A percentile compares a stretch with the other conserved stretches of the same genome.
Evolutionary conservation across 2,888 invertebrate genomes (phyloP).

Genomic region (Cryptocephalus moraei): DNA sequence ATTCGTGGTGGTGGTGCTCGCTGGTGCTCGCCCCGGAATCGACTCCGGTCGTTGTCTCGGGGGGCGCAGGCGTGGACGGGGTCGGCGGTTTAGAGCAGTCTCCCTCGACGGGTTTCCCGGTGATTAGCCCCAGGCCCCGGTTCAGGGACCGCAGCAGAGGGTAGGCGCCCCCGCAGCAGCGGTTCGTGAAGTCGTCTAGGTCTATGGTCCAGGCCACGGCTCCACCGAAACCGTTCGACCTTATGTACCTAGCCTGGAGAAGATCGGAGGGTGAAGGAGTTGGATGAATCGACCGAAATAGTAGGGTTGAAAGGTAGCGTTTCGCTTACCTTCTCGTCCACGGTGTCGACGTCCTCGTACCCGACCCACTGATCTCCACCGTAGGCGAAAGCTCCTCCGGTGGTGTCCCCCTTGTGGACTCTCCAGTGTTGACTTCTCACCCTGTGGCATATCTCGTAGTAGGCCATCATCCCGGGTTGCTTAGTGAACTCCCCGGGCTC

Average conservation of each 20-base stretch:
- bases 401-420: slow-evolving; percentile 46
- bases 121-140: slow-evolving; percentile 56
- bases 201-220: slow-evolving; percentile 83
- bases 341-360: slow-evolving; percentile 71
- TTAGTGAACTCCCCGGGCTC: slow-evolving; percentile 70
- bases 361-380: slow-evolving; percentile 81
- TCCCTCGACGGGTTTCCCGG: slow-evolving; percentile 41
- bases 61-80: slow-evolving; percentile 66
- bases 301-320: not conserved
- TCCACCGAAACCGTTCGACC: slow-evolving; percentile 64
- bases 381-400: slow-evolving; percentile 67
- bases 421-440: slow-evolving; percentile 60
- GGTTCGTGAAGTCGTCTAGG: slow-evolving; percentile 77
- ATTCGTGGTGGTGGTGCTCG: slow-evolving; percentile 15
- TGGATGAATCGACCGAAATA: not conserved
- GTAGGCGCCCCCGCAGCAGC: slow-evolving; percentile 70
- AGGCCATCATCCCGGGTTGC: slow-evolving; percentile 80
- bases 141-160: slow-evolving; percentile 71
- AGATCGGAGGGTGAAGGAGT: slow-evolving; percentile 4
- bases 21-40: slow-evolving; percentile 42
- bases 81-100: slow-evolving; percentile 62
- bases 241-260: slow-evolving; percentile 58
- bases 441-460: slow-evolving; percentile 74
- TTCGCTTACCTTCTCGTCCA: slow-evolving; percentile 54
- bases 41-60: slow-evolving; percentile 59